These are phyloP conservation scores for Epinotia ramella DNA, from an alignment of 2,888 invertebrate species.

Conservation along the genomic window DNA sequence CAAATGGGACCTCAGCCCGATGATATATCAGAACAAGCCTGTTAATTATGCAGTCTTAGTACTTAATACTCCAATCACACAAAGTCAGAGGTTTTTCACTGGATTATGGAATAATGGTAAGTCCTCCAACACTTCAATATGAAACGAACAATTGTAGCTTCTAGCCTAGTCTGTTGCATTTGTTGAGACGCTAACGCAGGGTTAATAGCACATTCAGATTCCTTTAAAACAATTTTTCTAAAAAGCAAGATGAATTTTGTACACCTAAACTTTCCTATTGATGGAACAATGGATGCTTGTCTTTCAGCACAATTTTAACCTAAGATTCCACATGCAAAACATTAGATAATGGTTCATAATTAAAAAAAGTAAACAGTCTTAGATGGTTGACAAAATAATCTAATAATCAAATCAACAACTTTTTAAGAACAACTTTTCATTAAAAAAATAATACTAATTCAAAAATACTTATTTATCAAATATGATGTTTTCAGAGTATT, in stretches of 20 bases:
- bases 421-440: too few relatives aligned
- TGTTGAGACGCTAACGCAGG: too few relatives aligned
- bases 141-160: too few relatives aligned
- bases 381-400: too few relatives aligned
- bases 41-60: constrained; percentile 87
- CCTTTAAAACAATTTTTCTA: not conserved
- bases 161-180: too few relatives aligned
- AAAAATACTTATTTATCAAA: too few relatives aligned
- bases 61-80: constrained; percentile 87
- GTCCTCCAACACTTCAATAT: constrained; percentile 34
- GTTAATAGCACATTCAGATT: too few relatives aligned
- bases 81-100: constrained; percentile 78
- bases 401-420: too few relatives aligned
- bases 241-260: not conserved
- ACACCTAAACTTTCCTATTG: not conserved
- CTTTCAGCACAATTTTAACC: not conserved
- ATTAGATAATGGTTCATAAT: not conserved
- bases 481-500: too few relatives aligned
- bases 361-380: not conserved
- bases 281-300: not conserved
- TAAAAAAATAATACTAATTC: too few relatives aligned
- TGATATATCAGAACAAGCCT: constrained; percentile 48
- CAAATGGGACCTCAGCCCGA: constrained; percentile 66
- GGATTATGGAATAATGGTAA: constrained; percentile 90
- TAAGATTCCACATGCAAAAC: not conserved